Evolutionary conservation across 1,140 invertebrate species (phyloP).

Genomic region (Neotoxoptera formosana): DNA sequence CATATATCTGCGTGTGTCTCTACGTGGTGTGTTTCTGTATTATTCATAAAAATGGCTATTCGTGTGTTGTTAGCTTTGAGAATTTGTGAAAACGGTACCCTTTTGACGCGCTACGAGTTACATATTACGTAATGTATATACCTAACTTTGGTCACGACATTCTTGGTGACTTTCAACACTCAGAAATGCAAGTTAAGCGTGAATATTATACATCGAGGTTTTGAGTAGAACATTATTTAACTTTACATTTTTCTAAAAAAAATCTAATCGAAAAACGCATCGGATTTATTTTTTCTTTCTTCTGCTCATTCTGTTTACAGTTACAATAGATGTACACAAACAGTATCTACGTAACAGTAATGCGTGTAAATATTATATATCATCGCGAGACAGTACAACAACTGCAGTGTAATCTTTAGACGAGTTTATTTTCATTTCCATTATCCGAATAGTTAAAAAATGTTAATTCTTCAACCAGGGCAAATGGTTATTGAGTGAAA

Average conservation of each 20-base stretch:
- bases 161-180: background rate
- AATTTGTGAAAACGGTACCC: background rate
- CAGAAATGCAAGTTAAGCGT: background rate
- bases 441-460: slow-evolving; percentile 25
- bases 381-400: background rate
- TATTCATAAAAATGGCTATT: background rate
- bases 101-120: background rate
- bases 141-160: background rate
- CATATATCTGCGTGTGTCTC: background rate
- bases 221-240: background rate
- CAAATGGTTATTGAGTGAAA: slow-evolving; percentile 37
- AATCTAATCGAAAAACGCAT: background rate
- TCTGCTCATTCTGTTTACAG: background rate
- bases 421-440: background rate
- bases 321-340: slow-evolving; percentile 10
- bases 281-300: background rate
- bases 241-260: background rate
- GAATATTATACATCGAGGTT: background rate
- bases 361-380: background rate
- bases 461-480: slow-evolving; percentile 17
- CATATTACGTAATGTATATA: background rate
- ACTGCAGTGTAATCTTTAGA: background rate
- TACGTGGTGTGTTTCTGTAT: background rate
- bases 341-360: background rate
- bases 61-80: background rate